These are phyloP conservation scores for Abrostola tripartita DNA, from an alignment of 2,888 invertebrate genomes.

Conservation along the genomic window DNA sequence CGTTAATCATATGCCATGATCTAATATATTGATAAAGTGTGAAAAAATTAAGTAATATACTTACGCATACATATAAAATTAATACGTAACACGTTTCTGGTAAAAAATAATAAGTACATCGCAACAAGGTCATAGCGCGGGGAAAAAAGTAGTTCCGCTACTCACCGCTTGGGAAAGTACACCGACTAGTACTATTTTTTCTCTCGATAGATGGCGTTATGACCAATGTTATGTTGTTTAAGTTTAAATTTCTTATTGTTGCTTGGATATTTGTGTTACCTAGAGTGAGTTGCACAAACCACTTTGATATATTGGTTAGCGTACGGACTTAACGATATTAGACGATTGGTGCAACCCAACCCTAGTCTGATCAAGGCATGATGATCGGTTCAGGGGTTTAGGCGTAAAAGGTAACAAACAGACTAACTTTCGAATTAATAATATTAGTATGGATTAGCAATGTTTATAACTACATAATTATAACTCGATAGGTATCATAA, in stretches of 20 bases:
- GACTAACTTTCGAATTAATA: too few species aligned
- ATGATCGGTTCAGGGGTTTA: too few species aligned
- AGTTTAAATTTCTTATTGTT: not conserved
- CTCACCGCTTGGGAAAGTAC: slow-evolving; percentile 12
- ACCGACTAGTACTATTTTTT: not conserved
- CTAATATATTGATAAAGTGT: not conserved
- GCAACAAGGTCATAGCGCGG: slow-evolving; percentile 15
- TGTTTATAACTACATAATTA: too few species aligned
- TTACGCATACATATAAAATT: not conserved
- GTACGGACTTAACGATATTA: too few species aligned
- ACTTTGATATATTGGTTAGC: too few species aligned
- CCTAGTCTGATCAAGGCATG: too few species aligned
- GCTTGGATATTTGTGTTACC: not conserved
- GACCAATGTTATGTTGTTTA: not conserved
- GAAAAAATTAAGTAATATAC: slow-evolving; percentile 14
- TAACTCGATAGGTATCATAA: not conserved
- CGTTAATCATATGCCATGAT: slow-evolving; percentile 15
- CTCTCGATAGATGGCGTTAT: slow-evolving; percentile 27
- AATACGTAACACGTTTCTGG: not conserved
- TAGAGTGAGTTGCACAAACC: too few species aligned
- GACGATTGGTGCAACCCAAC: too few species aligned
- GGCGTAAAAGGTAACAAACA: too few species aligned
- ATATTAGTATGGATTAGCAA: too few species aligned
- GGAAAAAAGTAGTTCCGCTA: slow-evolving; percentile 24
- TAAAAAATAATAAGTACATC: slow-evolving; percentile 3